Evolutionary conservation across 2,113 vertebrate species (phyloP).

Genomic region (Tiliqua scincoides): DNA sequence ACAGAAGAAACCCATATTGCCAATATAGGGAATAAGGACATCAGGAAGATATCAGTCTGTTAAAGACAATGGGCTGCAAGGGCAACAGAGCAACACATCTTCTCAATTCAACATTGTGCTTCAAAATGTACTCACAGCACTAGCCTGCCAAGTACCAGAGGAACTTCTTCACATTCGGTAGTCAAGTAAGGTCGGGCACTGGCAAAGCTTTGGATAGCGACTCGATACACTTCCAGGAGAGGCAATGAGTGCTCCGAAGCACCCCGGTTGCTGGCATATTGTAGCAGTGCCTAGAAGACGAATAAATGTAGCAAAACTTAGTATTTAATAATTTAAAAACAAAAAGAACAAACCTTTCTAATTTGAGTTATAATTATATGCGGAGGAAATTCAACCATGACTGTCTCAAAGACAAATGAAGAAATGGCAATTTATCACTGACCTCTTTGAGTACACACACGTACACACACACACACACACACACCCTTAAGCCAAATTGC

Average conservation of each 20-base stretch:
- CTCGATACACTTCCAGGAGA: slow-evolving; percentile 94
- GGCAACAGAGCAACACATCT: not conserved
- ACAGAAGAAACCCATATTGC: too few relatives aligned
- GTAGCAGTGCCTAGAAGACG: slow-evolving; percentile 89
- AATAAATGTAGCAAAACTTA: slow-evolving; percentile 39
- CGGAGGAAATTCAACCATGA: not conserved
- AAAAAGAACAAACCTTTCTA: not conserved
- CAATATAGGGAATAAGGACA: too few relatives aligned
- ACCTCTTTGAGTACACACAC: not conserved
- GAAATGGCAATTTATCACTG: not conserved
- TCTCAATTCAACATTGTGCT: too few relatives aligned
- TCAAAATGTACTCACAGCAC: slow-evolving; percentile 87
- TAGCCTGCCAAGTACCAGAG: slow-evolving; percentile 92
- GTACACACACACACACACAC: too few relatives aligned
- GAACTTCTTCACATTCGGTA: slow-evolving; percentile 92
- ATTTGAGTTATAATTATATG: not conserved
- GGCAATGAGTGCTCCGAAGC: slow-evolving; percentile 91
- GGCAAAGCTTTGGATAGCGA: slow-evolving; percentile 95
- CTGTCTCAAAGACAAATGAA: not conserved
- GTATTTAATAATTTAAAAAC: slow-evolving; percentile 2
- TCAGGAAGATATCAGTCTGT: not conserved
- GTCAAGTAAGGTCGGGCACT: slow-evolving; percentile 93
- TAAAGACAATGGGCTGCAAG: not conserved
- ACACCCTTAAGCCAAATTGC: not conserved
- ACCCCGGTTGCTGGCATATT: slow-evolving; percentile 93